Percentiles rank a stretch among this genome's conserved stretches.
phyloP scores from a whole-genome alignment of 2,888 invertebrate species.

The Acanthacorydalis orientalis region DNA sequence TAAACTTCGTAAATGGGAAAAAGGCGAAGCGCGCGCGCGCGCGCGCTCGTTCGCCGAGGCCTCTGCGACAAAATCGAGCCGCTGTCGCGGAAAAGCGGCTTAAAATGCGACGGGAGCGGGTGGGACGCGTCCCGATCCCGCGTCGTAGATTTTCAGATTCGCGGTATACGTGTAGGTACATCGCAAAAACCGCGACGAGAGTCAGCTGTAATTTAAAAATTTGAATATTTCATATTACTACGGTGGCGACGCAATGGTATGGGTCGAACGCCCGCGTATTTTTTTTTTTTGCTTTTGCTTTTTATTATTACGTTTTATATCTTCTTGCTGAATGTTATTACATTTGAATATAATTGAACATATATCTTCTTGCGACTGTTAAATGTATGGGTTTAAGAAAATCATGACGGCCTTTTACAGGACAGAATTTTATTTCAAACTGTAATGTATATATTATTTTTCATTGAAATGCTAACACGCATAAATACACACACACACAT shows the following conservation, averaged over 20 bases:
- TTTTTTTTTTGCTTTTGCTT: background rate
- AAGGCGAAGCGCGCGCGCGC: background rate
- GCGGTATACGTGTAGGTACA: background rate
- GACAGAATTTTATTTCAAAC: background rate
- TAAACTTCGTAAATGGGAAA: slow-evolving; percentile 2
- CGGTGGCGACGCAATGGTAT: background rate
- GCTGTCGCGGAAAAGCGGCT: background rate
- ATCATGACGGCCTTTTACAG: no score
- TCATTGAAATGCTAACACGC: background rate
- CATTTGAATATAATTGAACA: slow-evolving; percentile 7
- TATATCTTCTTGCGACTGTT: slow-evolving; percentile 1
- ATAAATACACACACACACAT: background rate
- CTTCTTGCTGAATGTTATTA: background rate
- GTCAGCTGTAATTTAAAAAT: slow-evolving; percentile 5
- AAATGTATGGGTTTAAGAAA: no score
- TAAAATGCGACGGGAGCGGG: no score
- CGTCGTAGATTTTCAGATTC: no score
- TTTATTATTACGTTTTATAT: slow-evolving; percentile 6
- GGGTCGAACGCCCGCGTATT: background rate
- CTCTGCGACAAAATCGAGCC: background rate
- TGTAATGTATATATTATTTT: background rate
- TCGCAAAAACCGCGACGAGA: background rate
- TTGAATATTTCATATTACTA: slow-evolving; percentile 5
- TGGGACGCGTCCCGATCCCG: no score
- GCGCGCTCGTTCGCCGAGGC: background rate